phyloP scores from a whole-genome alignment of 2,797 vertebrate genomes.

The Oryzias sinensis region DNA sequence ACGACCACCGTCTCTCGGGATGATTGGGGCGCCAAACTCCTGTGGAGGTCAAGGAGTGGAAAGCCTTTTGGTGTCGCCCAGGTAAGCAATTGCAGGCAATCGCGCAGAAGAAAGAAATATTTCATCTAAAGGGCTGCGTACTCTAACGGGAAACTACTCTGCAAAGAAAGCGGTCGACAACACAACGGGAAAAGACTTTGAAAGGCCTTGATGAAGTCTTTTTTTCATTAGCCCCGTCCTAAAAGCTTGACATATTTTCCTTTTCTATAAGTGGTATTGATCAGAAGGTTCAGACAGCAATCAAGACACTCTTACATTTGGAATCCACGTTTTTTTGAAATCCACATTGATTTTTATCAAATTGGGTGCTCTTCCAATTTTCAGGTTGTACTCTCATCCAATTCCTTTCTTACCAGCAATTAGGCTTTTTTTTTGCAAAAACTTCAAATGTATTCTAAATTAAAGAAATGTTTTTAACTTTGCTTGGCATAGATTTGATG shows the following conservation, averaged over 20 bases:
- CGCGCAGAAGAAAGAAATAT: conserved; percentile 27
- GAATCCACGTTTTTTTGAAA: not conserved
- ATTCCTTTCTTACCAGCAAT: no score
- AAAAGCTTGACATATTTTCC: conserved; percentile 51
- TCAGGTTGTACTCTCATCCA: no score
- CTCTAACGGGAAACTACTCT: conserved; percentile 4
- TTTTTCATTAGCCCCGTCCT: conserved; percentile 17
- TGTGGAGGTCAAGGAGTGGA: not conserved
- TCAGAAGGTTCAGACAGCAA: conserved; percentile 69
- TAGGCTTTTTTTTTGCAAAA: no score
- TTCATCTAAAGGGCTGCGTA: conserved; percentile 12
- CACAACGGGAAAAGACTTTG: conserved; percentile 1
- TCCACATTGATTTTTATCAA: not conserved
- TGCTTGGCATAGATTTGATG: no score
- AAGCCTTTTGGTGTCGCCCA: conserved; percentile 27
- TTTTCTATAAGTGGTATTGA: conserved; percentile 78
- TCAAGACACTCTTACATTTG: conserved; percentile 53
- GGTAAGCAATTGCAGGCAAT: conserved; percentile 27
- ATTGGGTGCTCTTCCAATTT: no score
- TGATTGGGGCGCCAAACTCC: not conserved
- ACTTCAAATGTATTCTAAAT: no score
- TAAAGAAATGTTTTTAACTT: no score
- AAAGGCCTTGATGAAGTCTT: conserved; percentile 16
- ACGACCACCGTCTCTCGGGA: conserved; percentile 28
- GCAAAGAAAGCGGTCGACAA: not conserved